Evolutionary conservation across 2,888 invertebrate genomes (phyloP).

Genomic region (Lysandra coridon): DNA sequence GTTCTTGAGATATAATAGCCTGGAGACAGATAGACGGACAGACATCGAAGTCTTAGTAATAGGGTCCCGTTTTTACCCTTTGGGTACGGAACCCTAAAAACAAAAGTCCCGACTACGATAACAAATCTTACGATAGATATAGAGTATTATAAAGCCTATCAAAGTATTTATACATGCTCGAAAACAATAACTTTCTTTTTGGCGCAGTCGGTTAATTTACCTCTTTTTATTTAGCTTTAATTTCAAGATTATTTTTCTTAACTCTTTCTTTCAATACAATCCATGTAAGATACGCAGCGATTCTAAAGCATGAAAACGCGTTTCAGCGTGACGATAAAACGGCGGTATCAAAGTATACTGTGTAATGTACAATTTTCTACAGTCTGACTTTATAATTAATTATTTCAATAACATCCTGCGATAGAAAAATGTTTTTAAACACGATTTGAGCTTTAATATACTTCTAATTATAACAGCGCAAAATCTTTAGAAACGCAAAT

Average conservation of each 20-base stretch:
- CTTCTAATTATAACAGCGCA: not conserved
- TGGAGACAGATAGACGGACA: no score
- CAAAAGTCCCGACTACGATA: no score
- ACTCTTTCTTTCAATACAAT: not conserved
- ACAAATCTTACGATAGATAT: no score
- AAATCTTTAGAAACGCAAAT: not conserved
- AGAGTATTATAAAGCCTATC: no score
- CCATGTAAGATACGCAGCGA: not conserved
- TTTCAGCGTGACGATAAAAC: constrained; percentile 2
- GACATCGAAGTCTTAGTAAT: no score
- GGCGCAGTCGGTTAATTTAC: no score
- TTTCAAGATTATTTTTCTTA: not conserved
- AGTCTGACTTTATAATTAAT: not conserved
- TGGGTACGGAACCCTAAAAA: no score
- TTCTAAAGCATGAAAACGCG: not conserved
- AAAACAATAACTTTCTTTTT: no score
- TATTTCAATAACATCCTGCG: constrained; percentile 2
- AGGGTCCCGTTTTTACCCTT: no score
- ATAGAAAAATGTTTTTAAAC: not conserved
- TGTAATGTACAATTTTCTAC: not conserved
- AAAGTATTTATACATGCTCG: no score
- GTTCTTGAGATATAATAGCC: no score
- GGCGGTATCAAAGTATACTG: not conserved
- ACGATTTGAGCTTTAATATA: not conserved
- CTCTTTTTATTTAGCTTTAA: not conserved